A percentile compares a stretch with the other conserved stretches of the same genome.
phyloP scores from a whole-genome alignment of 2,113 vertebrate genomes.

The Channa maculata region DNA sequence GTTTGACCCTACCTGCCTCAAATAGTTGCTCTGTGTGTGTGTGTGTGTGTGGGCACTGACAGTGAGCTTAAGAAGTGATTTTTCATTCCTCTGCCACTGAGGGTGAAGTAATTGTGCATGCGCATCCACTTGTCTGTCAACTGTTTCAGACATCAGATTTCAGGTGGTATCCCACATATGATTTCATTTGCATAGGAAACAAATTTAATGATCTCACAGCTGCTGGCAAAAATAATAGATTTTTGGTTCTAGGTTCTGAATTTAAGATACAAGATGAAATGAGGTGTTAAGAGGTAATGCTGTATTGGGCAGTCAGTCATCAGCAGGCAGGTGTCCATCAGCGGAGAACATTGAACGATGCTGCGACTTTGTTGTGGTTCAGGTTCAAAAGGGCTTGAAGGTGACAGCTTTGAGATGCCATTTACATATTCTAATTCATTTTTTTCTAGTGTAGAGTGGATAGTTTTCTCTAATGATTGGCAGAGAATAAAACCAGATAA shows the following conservation, averaged over 20 bases:
- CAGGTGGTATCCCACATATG: slow-evolving; percentile 65
- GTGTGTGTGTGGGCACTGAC: slow-evolving; percentile 21
- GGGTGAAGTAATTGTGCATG: slow-evolving; percentile 60
- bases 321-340: slow-evolving; percentile 62
- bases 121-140: slow-evolving; percentile 68
- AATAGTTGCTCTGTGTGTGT: slow-evolving; percentile 69
- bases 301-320: slow-evolving; percentile 62
- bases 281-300: slow-evolving; percentile 36
- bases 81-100: slow-evolving; percentile 45
- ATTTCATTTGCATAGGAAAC: slow-evolving; percentile 74
- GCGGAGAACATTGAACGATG: slow-evolving; percentile 16
- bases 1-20: slow-evolving; percentile 77
- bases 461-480: slow-evolving; percentile 8
- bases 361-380: neutral
- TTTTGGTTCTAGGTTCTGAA: slow-evolving; percentile 12
- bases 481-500: neutral
- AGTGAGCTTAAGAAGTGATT: slow-evolving; percentile 42
- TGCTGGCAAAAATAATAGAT: slow-evolving; percentile 53
- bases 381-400: slow-evolving; percentile 14
- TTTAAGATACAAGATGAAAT: slow-evolving; percentile 51
- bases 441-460: neutral
- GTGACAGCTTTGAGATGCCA: slow-evolving; percentile 14
- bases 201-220: slow-evolving; percentile 69
- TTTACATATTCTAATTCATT: slow-evolving; percentile 42
- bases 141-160: slow-evolving; percentile 51